Evolutionary conservation across 2,888 invertebrate genomes (phyloP), one percentile per base, ranked within the genome.

Genomic region (Drosophila koepferae): DNA sequence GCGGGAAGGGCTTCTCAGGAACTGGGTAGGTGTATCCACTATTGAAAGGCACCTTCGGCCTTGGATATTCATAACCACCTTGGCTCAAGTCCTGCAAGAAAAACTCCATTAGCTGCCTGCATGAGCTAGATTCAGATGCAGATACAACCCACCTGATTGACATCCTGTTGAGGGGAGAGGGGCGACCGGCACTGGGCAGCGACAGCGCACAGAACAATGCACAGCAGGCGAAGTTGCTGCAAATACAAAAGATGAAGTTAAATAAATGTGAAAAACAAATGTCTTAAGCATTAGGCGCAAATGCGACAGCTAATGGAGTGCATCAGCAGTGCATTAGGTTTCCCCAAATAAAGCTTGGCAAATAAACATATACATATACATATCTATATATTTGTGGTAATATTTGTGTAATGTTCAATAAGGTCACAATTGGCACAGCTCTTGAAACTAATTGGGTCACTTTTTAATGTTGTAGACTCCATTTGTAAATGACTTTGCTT

Each of bases 21-120:
- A 70, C 75, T 5, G 90, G 86, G 63, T 91, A 91, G 2, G 82
- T 73, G 46, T 92, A 91, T 9, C 92, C 90, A 18, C 79, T 77
- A 10, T 71, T 65, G 48, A 87, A 87, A 10, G 85, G 70, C 44
- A 84, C 77, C 55, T 77, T 74, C n/a, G 88, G 89, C 23, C 77
- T 72, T 5, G 90, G 82, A 64, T 91, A 90, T 34, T 82, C 80
- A 59, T 90, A 90, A 12, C 91, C 92, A 36, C 49, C 67, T 49
- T 80, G 61, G 59, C 34, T 63, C 46, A 81, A 28, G 36, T 72
- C 62, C 80, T 74, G 28, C 2, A 67, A 40, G 14, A 10, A 44
- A 28, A 4, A 54, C 18, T 16, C 23, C 38, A 6, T 61, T 14
- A 62, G 23, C 7, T 51, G 28, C 2, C 10, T 18, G 43, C 12